phyloP scores from a whole-genome alignment of 92 coral and sea anemone species.

The Actinernus sp. region DNA sequence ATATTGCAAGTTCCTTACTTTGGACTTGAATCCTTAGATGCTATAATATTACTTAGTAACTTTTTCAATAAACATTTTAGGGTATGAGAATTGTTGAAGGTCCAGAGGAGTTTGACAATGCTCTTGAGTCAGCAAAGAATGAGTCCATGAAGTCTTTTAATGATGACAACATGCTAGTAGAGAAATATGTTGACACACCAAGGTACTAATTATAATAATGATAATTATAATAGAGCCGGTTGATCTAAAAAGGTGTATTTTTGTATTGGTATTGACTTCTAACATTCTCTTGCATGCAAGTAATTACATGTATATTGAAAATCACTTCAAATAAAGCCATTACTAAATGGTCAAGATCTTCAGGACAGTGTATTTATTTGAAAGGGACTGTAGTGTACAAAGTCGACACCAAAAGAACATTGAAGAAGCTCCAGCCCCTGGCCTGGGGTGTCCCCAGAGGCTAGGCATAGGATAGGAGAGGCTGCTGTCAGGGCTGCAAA shows the following conservation, averaged over 20 bases:
- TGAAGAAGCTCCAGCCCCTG: slow-evolving; percentile 99
- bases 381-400: slow-evolving; percentile 99
- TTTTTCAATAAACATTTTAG: slow-evolving; percentile 6
- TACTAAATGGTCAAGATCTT: too few relatives aligned
- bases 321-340: too few relatives aligned
- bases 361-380: slow-evolving; percentile 95
- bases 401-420: slow-evolving; percentile 97
- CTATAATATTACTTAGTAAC: too few relatives aligned
- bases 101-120: slow-evolving; percentile 83
- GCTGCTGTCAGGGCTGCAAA: slow-evolving; percentile 98
- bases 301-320: too few relatives aligned
- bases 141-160: slow-evolving; percentile 95
- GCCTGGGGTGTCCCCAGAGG: slow-evolving; percentile 94
- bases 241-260: too few relatives aligned
- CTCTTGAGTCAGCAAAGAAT: slow-evolving; percentile 91
- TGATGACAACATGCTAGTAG: slow-evolving; percentile 97
- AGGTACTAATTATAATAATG: too few relatives aligned
- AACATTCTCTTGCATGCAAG: too few relatives aligned
- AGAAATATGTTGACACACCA: slow-evolving; percentile 96
- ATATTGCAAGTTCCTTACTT: too few relatives aligned
- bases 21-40: too few relatives aligned
- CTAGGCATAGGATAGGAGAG: slow-evolving; percentile 87
- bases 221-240: too few relatives aligned
- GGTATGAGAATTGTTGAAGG: slow-evolving; percentile 96
- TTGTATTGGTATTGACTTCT: too few relatives aligned